A percentile compares a stretch with the other conserved stretches of the same genome.
Conservation (phyloP, 2,113 vertebrate species). For the Muntiacus muntjak region DNA sequence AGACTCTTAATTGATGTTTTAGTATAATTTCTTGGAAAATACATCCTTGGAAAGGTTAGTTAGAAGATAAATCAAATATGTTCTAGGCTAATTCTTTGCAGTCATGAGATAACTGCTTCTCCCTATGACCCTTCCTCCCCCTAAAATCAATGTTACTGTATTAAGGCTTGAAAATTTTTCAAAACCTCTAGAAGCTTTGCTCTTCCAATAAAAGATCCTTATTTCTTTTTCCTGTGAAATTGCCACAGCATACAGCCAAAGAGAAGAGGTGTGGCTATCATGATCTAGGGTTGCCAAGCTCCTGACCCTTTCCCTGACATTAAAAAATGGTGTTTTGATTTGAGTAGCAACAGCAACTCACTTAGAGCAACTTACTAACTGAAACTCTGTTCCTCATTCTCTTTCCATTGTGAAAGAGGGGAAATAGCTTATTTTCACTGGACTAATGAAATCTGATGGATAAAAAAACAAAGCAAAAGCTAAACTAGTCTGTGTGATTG, state of each 20-base stretch:
- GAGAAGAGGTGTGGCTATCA: not conserved
- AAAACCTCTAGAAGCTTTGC: not conserved
- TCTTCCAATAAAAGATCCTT: not conserved
- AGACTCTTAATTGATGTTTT: slow-evolving; percentile 36
- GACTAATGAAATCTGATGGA: not conserved
- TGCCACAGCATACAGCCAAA: not conserved
- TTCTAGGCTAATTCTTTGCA: not conserved
- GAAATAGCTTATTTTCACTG: not conserved
- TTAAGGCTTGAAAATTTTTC: not conserved
- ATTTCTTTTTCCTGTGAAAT: not conserved
- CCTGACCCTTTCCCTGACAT: not conserved
- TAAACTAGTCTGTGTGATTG: not conserved
- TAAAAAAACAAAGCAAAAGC: not conserved
- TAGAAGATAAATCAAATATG: not conserved
- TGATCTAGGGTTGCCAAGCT: not conserved
- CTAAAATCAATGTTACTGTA: not conserved
- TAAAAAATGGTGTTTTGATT: slow-evolving; percentile 5
- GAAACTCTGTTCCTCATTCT: not conserved
- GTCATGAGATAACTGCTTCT: not conserved
- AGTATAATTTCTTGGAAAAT: slow-evolving; percentile 28
- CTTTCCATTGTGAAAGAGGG: not conserved
- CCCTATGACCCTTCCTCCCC: fast-evolving
- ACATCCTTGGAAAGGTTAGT: slow-evolving; percentile 11
- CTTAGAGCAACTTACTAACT: not conserved
- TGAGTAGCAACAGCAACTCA: not conserved